phyloP scores from a whole-genome alignment of 2,888 invertebrate species.

The Leptinotarsa peninsularis region DNA sequence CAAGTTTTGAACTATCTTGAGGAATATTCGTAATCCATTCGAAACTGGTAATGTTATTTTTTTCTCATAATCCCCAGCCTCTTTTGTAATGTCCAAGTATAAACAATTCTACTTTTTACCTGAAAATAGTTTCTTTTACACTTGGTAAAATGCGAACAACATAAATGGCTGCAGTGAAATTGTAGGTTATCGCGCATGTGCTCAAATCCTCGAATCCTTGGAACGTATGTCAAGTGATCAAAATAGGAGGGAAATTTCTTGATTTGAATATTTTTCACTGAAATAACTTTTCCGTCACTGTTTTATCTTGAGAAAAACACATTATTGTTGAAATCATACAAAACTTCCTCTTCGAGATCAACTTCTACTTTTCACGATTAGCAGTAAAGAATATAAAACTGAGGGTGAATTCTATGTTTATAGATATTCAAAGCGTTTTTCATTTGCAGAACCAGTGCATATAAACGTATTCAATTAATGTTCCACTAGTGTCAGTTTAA shows the following conservation, averaged over 20 bases:
- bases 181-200: constrained; percentile 65
- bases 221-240: constrained; percentile 29
- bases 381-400: no score
- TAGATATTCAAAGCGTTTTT: no score
- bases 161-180: constrained; percentile 68
- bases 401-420: no score
- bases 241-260: not conserved
- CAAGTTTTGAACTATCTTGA: constrained; percentile 25
- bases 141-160: constrained; percentile 66
- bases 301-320: no score
- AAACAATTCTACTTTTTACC: constrained; percentile 61
- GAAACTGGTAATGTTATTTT: constrained; percentile 12
- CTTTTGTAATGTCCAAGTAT: constrained; percentile 25
- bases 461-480: no score
- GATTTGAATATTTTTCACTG: constrained; percentile 1
- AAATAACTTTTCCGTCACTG: not conserved
- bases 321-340: no score
- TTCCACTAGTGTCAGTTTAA: no score
- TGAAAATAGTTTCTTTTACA: constrained; percentile 63
- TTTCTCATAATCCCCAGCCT: constrained; percentile 10
- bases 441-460: no score
- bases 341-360: no score
- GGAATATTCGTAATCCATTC: constrained; percentile 14
- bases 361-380: no score
- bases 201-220: constrained; percentile 42